Percentiles rank a stretch among this genome's conserved stretches.
Evolutionary conservation across 2,797 vertebrate genomes (phyloP).

Genomic region (Paguma larvata): DNA sequence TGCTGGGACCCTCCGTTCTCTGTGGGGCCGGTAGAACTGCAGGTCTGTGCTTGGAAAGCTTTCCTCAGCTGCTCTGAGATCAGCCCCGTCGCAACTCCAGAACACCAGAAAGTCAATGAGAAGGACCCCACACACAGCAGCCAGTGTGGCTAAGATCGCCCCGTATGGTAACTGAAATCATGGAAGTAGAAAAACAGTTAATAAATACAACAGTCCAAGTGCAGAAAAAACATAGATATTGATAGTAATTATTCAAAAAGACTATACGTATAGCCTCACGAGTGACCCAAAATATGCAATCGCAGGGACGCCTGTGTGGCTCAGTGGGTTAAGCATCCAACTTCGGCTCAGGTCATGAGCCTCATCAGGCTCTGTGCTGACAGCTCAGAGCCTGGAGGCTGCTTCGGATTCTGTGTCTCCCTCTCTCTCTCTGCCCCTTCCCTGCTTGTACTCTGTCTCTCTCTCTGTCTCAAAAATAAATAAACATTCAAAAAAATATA

Average conservation of each 20-base stretch:
- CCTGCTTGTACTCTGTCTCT: too few relatives aligned
- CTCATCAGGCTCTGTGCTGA: too few relatives aligned
- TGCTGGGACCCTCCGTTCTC: rapidly evolving
- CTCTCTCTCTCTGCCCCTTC: too few relatives aligned
- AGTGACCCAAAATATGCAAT: not conserved
- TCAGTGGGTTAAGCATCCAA: too few relatives aligned
- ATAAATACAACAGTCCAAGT: not conserved
- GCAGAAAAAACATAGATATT: not conserved
- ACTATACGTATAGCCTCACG: not conserved
- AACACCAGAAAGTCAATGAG: rapidly evolving
- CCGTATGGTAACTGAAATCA: rapidly evolving
- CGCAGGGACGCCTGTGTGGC: too few relatives aligned
- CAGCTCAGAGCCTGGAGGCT: too few relatives aligned
- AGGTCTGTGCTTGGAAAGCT: rapidly evolving
- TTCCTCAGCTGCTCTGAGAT: rapidly evolving
- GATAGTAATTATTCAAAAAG: not conserved
- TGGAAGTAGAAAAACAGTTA: rapidly evolving
- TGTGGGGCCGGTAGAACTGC: rapidly evolving
- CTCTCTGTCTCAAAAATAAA: too few relatives aligned
- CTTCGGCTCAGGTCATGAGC: too few relatives aligned
- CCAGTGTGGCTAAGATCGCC: rapidly evolving
- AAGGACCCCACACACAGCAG: rapidly evolving
- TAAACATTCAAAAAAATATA: too few relatives aligned
- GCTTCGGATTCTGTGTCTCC: too few relatives aligned
- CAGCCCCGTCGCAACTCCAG: too few relatives aligned